Evolutionary conservation across 1,140 invertebrate genomes (phyloP), one percentile per base, ranked within the genome.

Genomic region (Theocolax elegans): DNA sequence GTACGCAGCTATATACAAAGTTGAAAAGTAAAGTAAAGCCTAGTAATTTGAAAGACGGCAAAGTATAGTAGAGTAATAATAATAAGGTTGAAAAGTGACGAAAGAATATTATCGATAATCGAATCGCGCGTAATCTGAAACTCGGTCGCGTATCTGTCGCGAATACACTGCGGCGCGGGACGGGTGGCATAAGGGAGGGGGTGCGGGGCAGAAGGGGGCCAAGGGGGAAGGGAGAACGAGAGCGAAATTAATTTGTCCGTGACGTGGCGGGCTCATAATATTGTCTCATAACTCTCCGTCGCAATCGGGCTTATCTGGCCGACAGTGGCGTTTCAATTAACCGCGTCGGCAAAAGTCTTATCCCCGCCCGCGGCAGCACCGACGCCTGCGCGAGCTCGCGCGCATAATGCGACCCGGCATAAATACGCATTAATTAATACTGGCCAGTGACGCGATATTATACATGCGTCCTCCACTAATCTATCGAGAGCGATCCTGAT

Each of bases 271-370:
- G 72, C 70, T 77, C 72, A 73, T 76, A 77, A 76, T 77, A 79
- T 78, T 69, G 68, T 74, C 67, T 72, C 78, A 74, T 78, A 80
- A 80, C 75, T 80, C 78, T 76, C 70, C 69, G 72, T 73, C 59
- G 75, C 72, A 73, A 74, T 77, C 75, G 70, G 59, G 77, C 76
- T 79, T 79, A 79, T 76, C 76, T 72, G 72, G 17, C 42, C 74
- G 75, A 76, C 76, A 76, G 74, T 77, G 72, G 73, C 74, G 76
- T 79, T 79, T 79, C 78, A 79, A 79, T 79, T 79, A 79, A 74
- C 76, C 76, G 72, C 69, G 71, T 46, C 64, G 31, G 72, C 74
- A 76, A 77, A 77, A 80, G 74, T 80, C 77, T 78, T 80, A 80
- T 78, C 76, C 78, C 67, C 27, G 17, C 13, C n/a, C 23, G 67